Conservation (phyloP, 2,888 invertebrate species). For the Drosophila acutilabella region DNA sequence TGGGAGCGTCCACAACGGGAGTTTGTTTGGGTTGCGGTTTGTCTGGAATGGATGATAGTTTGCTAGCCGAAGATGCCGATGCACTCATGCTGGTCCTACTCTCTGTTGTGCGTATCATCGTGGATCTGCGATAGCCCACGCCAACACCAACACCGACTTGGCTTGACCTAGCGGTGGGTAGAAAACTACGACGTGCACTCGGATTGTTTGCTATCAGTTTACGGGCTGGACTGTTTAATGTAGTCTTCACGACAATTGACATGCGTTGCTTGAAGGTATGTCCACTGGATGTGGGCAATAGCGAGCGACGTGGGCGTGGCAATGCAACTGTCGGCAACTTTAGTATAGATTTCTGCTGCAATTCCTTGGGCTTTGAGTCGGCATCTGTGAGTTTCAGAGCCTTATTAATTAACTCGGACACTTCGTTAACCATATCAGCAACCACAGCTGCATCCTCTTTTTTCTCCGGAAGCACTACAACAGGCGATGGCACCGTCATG, state of each 20-base stretch:
- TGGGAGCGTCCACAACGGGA: neutral
- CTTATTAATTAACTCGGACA: conserved; percentile 72
- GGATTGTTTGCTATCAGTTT: conserved; percentile 42
- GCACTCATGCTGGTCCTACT: conserved; percentile 3
- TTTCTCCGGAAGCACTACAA: neutral
- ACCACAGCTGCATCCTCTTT: conserved; percentile 17
- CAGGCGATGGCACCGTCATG: conserved; percentile 10
- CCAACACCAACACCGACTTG: neutral
- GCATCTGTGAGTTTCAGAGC: conserved; percentile 70
- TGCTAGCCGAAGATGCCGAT: neutral
- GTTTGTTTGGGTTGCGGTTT: conserved; percentile 10
- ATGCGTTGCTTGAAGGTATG: conserved; percentile 79
- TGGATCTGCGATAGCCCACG: conserved; percentile 31
- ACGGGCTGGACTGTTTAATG: conserved; percentile 82
- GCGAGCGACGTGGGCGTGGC: conserved; percentile 58
- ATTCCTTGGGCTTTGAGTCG: conserved; percentile 19
- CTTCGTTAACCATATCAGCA: conserved; percentile 61
- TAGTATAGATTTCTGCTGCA: neutral
- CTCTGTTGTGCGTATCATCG: conserved; percentile 21
- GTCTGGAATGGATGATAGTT: neutral
- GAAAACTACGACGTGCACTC: conserved; percentile 52
- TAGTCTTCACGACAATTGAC: conserved; percentile 83
- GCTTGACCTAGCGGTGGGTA: conserved; percentile 41
- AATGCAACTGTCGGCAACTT: conserved; percentile 15
- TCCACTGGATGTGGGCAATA: conserved; percentile 52